Conservation (phyloP, 2,888 invertebrate species). For the Masnerella sp. region DNA sequence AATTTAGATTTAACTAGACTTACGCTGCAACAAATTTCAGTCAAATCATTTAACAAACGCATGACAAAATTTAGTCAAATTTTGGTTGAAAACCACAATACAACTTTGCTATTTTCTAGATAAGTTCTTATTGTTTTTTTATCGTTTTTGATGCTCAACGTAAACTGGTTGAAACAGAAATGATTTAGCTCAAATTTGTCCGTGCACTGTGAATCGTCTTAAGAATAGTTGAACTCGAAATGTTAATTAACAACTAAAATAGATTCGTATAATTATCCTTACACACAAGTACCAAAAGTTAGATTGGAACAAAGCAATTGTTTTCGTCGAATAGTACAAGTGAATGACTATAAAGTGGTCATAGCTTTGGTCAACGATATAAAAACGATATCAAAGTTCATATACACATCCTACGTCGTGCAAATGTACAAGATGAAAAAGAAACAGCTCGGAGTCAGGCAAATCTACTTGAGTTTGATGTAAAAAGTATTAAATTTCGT, state of each 20-base stretch:
- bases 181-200: no score
- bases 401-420: slow-evolving; percentile 32
- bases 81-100: no score
- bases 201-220: no score
- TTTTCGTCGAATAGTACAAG: slow-evolving; percentile 22
- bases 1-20: slow-evolving; percentile 24
- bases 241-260: slow-evolving; percentile 7
- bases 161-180: no score
- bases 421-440: slow-evolving; percentile 49
- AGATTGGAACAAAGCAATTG: slow-evolving; percentile 25
- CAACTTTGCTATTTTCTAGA: no score
- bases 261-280: slow-evolving; percentile 30
- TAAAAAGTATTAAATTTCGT: slow-evolving; percentile 52
- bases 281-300: slow-evolving; percentile 38
- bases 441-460: slow-evolving; percentile 44
- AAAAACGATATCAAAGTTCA: slow-evolving; percentile 49
- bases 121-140: no score
- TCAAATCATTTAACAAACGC: no score
- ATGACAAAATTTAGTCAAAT: no score
- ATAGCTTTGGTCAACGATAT: slow-evolving; percentile 48
- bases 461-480: slow-evolving; percentile 40
- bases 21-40: no score
- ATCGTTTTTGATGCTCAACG: no score
- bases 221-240: background rate
- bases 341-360: slow-evolving; percentile 39